phyloP scores from a whole-genome alignment of 2,888 invertebrate species.

The Nomada hirtipes region DNA sequence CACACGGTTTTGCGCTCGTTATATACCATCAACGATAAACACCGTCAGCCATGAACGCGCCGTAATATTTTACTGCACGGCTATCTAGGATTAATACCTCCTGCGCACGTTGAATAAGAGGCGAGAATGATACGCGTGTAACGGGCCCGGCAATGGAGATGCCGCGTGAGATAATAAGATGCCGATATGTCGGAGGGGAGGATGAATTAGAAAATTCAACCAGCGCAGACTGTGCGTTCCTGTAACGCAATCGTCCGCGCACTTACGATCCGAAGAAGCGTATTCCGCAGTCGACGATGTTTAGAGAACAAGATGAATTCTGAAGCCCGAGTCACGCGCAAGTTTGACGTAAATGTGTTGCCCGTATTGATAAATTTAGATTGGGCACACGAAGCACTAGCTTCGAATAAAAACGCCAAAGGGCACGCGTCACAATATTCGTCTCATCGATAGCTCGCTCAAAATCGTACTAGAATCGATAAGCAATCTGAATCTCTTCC shows the following conservation, averaged over 20 bases:
- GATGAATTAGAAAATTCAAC: conserved; percentile 7
- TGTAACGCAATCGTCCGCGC: background rate
- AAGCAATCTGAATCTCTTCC: too few species aligned
- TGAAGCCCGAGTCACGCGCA: too few species aligned
- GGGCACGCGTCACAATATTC: too few species aligned
- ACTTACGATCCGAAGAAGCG: too few species aligned
- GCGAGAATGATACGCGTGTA: conserved; percentile 40
- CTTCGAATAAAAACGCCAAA: too few species aligned
- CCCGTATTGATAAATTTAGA: too few species aligned
- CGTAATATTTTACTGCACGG: conserved; percentile 55
- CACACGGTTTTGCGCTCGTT: conserved; percentile 73
- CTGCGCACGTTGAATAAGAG: conserved; percentile 31
- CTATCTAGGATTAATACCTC: conserved; percentile 43
- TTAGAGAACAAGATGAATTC: too few species aligned
- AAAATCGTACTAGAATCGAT: too few species aligned
- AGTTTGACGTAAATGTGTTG: too few species aligned
- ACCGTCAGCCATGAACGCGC: conserved; percentile 59
- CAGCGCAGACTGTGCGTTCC: background rate
- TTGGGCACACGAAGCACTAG: too few species aligned
- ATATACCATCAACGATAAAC: conserved; percentile 63
- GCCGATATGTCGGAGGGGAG: conserved; percentile 6
- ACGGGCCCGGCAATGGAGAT: conserved; percentile 25
- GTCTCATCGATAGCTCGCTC: too few species aligned
- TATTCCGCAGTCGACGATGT: too few species aligned
- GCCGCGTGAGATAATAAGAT: conserved; percentile 38